Base-by-base conservation (phyloP, 1,140 invertebrate species). In the Ostrea denselamellosa region DNA sequence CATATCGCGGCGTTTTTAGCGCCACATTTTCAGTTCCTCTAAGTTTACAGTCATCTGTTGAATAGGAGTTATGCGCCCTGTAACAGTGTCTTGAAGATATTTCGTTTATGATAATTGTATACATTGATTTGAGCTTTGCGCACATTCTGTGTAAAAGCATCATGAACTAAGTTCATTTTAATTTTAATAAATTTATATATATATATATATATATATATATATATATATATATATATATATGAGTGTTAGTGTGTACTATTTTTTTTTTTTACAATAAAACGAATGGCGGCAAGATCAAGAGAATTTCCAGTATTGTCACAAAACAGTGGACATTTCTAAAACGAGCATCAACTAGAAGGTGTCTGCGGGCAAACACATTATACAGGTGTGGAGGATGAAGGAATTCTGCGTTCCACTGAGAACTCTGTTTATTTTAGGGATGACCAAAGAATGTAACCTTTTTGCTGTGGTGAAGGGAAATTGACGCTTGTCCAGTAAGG, bases 401-500 rank as follows among this genome's bases (percentile, higher is more conserved):
- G 28, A 34, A 77, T 77, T 22, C 28, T 77, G 25, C 68, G 25
- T 77, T 34, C 68, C 68, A 77, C 25, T 34, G 68, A 25, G 68
- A 77, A 28, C 10, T 34, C 68, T 77, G 68, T 77, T 77, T 77
- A 77, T 77, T 77, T 77, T 77, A 77, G 68, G 25, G 68, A 77
- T 77, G 68, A 77, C 68, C 68, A 77, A 77, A 28, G 68, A 77
- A 77, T 77, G 68, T 25, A 77, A 25, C 68, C 68, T 34, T 77
- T 44, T 77, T 77, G 28, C 68, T 77, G 68, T 77, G 68, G 68
- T 77, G 34, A 77, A 77, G 22, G 68, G 28, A 25, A 77, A 77
- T 77, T 77, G 68, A 77, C 68, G 68, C 28, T 77, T 77, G 68
- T 77, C 68, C 68, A 2, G 68, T 34, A 9, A 7, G 25, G 28